Evolutionary conservation across 2,113 vertebrate species (phyloP).

Genomic region (Ciconia boyciana): DNA sequence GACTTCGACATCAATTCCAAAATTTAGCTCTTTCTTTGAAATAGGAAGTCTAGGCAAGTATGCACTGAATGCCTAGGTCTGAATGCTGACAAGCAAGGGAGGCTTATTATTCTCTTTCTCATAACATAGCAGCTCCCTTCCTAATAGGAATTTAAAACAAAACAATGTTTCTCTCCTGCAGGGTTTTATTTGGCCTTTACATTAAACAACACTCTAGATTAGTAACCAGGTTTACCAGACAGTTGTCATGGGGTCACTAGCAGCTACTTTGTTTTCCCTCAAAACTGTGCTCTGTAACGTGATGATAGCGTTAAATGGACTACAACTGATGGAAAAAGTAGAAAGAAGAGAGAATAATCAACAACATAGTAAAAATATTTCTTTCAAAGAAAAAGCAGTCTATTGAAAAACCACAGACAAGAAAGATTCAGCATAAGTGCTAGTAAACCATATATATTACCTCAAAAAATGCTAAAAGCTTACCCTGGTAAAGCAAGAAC

Average conservation of each 20-base stretch:
- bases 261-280: constrained; percentile 34
- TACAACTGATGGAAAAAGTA: background rate
- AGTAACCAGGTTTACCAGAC: constrained; percentile 24
- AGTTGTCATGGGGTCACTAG: background rate
- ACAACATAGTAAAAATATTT: background rate
- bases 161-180: constrained; percentile 19
- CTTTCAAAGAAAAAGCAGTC: constrained; percentile 16
- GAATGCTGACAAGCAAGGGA: constrained; percentile 18
- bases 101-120: background rate
- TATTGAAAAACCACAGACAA: background rate
- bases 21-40: background rate
- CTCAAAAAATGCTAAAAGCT: background rate
- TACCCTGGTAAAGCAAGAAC: background rate
- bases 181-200: constrained; percentile 36
- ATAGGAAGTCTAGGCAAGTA: constrained; percentile 1
- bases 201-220: constrained; percentile 18
- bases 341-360: background rate
- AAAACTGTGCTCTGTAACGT: background rate
- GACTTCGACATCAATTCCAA: background rate
- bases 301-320: background rate
- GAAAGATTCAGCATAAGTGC: background rate
- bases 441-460: background rate
- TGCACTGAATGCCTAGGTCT: background rate
- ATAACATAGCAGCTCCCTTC: background rate
- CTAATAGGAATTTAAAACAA: constrained; percentile 7